phyloP scores from a whole-genome alignment of 2,113 vertebrate species.

The Fregata magnificens region DNA sequence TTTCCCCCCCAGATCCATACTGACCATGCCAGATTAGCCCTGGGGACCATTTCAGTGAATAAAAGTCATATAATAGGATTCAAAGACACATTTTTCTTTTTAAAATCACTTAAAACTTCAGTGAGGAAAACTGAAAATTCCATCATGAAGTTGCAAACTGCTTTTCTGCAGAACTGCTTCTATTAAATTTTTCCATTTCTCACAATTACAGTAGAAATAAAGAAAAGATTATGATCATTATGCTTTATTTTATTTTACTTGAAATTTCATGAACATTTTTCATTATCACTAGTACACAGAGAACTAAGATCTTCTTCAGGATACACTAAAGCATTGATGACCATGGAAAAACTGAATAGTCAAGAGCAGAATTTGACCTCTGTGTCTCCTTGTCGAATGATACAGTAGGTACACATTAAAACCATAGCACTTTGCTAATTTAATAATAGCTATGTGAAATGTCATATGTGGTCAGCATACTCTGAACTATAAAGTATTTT shows the following conservation, averaged over 20 bases:
- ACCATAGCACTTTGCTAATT: background rate
- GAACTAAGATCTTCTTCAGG: background rate
- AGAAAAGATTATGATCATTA: background rate
- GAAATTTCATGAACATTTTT: background rate
- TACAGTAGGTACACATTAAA: background rate
- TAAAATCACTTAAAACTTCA: background rate
- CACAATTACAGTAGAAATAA: background rate
- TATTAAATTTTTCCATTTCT: background rate
- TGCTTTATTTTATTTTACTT: background rate
- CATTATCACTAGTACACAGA: background rate
- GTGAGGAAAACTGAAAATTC: slow-evolving; percentile 13
- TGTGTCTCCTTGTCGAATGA: background rate
- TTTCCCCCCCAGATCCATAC: background rate
- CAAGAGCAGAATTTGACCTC: background rate
- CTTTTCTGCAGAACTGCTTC: background rate
- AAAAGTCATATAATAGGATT: background rate
- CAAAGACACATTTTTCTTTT: background rate
- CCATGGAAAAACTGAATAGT: background rate
- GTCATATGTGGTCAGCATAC: background rate
- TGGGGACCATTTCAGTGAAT: background rate
- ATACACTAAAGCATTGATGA: background rate
- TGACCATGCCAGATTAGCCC: background rate
- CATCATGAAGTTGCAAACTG: background rate
- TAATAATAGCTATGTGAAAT: background rate
- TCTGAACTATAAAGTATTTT: background rate